Evolutionary conservation across 2,888 invertebrate genomes (phyloP), one percentile per base, ranked within the genome.

Genomic region (Eudasyphora cyanicolor): DNA sequence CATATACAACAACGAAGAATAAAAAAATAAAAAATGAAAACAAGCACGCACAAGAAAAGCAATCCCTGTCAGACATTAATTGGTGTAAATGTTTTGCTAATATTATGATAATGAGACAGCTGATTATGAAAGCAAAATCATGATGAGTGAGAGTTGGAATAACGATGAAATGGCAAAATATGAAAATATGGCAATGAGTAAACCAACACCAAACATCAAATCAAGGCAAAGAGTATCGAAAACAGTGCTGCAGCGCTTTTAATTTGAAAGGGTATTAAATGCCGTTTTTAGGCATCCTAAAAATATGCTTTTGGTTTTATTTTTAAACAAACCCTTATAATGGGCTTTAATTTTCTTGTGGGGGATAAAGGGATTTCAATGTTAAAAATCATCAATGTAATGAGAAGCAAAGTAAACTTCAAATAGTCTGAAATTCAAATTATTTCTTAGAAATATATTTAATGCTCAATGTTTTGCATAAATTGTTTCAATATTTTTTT

Each of bases 21-120:
- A 51, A 10, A 51, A 51, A 51, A n/a, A n/a, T n/a, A n/a, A n/a
- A n/a, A n/a, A n/a, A n/a, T n/a, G n/a, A n/a, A n/a, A n/a, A n/a
- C n/a, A n/a, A 21, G 21, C 51, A 51, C 51, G 24, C 19, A 21
- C 10, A 6, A 10, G 8, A 1, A 1, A 19, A 6, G 51, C 49
- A 75, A 64, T 76, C 51, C 29, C 29, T 38, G 24, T 38, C n/a
- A 73, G 21, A 17, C 19, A 73, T 73, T 79, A 73, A 64, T 67
- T 79, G 51, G 19, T 73, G 71, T 64, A 24, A 38, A 67, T 67
- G 45, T 42, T 67, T 64, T 71, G 45, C 42, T 71, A 71, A 71
- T 77, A 71, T 73, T 42, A 64, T 71, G 64, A 54, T 79, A 64
- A 78, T 78, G 70, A 70, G 60, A 51, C 51, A 21, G 51, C 51